Conservation (phyloP, 2,113 vertebrate genomes). For the Promerops cafer region DNA sequence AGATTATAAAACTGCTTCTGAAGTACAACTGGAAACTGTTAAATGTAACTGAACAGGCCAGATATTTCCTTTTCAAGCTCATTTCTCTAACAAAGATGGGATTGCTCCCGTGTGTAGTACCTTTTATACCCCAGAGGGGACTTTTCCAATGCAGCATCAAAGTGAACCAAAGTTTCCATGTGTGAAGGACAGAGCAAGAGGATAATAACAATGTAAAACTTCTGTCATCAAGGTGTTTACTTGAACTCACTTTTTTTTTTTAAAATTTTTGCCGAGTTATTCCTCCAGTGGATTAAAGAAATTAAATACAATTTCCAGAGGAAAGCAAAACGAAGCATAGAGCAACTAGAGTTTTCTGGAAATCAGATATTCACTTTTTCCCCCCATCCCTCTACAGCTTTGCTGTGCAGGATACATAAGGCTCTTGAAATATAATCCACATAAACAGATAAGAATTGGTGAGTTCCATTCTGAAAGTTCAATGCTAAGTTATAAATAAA, state of each 20-base stretch:
- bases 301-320: neutral
- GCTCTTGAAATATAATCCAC: neutral
- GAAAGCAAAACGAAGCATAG: neutral
- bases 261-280: neutral
- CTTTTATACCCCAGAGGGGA: neutral
- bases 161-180: neutral
- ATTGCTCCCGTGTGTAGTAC: neutral
- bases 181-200: neutral
- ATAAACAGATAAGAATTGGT: neutral
- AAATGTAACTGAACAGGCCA: neutral
- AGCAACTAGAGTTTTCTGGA: neutral
- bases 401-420: neutral
- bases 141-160: neutral
- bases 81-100: neutral
- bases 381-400: neutral
- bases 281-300: neutral
- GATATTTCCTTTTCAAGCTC: neutral
- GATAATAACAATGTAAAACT: neutral
- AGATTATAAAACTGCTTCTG: neutral
- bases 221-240: neutral
- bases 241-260: neutral
- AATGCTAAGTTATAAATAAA: constrained; percentile 18
- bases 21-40: neutral
- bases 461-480: neutral
- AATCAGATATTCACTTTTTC: neutral